Conservation (phyloP, 2,113 vertebrate species). For the Camelus bactrianus region DNA sequence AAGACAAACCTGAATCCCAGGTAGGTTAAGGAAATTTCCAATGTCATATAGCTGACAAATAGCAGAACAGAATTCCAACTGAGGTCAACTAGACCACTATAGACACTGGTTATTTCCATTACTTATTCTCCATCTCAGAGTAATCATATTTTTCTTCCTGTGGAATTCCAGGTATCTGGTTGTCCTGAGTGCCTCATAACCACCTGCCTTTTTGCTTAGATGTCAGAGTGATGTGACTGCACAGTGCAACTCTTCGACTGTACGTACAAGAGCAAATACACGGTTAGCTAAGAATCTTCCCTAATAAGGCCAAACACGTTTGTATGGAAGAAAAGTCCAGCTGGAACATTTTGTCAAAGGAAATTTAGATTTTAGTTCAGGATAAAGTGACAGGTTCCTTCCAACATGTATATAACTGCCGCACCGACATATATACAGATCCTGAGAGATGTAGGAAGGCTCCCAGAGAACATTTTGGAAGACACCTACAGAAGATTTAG, state of each 20-base stretch:
- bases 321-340: not conserved
- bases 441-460: not conserved
- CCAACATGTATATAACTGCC: not conserved
- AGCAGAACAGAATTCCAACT: not conserved
- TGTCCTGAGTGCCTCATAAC: not conserved
- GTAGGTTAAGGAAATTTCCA: not conserved
- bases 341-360: not conserved
- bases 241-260: not conserved
- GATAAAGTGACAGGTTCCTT: not conserved
- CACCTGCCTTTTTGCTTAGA: conserved; percentile 23
- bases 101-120: not conserved
- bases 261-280: not conserved
- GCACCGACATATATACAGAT: not conserved
- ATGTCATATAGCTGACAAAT: not conserved
- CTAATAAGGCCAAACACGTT: not conserved
- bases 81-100: not conserved
- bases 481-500: not conserved
- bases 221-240: not conserved
- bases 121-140: not conserved
- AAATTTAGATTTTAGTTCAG: not conserved
- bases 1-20: not conserved
- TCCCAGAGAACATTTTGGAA: not conserved
- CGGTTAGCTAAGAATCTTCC: not conserved
- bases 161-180: not conserved
- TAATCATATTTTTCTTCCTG: not conserved